Base-by-base conservation (phyloP, 2,113 vertebrate genomes). In the Oncorhynchus tshawytscha region DNA sequence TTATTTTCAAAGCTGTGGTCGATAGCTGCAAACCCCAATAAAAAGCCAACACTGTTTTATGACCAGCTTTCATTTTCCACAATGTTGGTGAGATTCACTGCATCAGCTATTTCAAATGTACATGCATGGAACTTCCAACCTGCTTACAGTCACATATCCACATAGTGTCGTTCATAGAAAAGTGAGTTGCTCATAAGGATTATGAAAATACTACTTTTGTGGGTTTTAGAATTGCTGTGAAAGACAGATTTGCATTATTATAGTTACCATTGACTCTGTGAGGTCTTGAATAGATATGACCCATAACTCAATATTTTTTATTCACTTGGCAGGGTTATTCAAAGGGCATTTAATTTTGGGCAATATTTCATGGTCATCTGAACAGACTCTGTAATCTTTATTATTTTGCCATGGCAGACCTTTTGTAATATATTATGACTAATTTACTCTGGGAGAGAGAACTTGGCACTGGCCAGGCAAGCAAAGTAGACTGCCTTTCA, bases 341-440 rank as follows among this genome's bases (percentile, higher is more conserved):
- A 80, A 70, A 75, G 69, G 74, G 64, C 81, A 74, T 87, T 85
- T 88, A 45, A 82, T 81, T 84, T 54, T 83, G 85, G 76, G 78
- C 76, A 70, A 70, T 18, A 77, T 85, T 88, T 84, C 87, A 80
- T 74, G 78, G 70, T 80, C 82, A 73, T 88, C 77, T 84, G 77
- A 84, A 74, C 81, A 82, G 74, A 74, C 75, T 34, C 34, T 86
- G 74, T 72, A 81, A 78, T 84, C 84, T 82, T 74, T 73, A 77
- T 77, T 78, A 73, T 67, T 82, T 76, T 54, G 71, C 71, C 71
- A 74, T 73, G 27, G 62, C 67, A 72, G 48, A 77, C 57, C 77
- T 81, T 82, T 87, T 81, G 76, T 84, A 60, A 70, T 78, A 70
- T 75, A 72, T 85, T 84, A 85, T 67, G 64, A 68, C 77, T 78